Base-by-base conservation (phyloP, 2,797 vertebrate genomes). In the Manis javanica region DNA sequence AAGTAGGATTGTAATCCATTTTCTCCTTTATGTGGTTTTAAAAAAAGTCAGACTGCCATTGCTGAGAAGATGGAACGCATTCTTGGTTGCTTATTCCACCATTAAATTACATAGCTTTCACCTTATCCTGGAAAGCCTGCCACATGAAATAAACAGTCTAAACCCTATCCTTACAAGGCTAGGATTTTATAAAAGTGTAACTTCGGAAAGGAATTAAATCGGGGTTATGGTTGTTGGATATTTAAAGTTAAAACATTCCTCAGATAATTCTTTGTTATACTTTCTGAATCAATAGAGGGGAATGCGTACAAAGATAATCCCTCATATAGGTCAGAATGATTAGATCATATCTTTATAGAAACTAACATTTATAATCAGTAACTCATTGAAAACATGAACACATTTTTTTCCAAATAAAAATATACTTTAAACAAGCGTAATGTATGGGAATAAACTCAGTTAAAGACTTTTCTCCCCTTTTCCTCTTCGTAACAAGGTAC, bases 81-180 rank as follows among this genome's bases (percentile, higher is more conserved):
- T 82, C 24, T 77, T 53, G 5, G 29, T 46, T 94, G 37, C 29
- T 74, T 55, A 49, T 46, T 93, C 42, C 57, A 69, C 31, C 66
- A 66, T 93, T 85, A 96, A 96, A 94, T 96, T 94, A 37, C 13
- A 37, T 24, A 93, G 61, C 26, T 95, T 90, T 96, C 1, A 51
- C 3, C n/a, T 92, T 72, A 89, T 68, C 68, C 34, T 16, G 8
- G 42, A 92, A 29, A 95, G 8, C 37, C 37, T 81, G 51, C 46
- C 55, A 46, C 21, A 14, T 69, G n/a, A 61, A 77, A 75, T 29
- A 21, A 77, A 59, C 61, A 29, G 9, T 61, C 19, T 37, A 69
- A 78, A 77, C 18, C 3, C 21, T n/a, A 63, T 8, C 2, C 8
- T 90, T 64, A 29, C 7, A 82, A 29, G 59, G 34, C 15, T 91